Base-by-base conservation (phyloP, 23 tunicate species). In the Oikopleura dioica region DNA sequence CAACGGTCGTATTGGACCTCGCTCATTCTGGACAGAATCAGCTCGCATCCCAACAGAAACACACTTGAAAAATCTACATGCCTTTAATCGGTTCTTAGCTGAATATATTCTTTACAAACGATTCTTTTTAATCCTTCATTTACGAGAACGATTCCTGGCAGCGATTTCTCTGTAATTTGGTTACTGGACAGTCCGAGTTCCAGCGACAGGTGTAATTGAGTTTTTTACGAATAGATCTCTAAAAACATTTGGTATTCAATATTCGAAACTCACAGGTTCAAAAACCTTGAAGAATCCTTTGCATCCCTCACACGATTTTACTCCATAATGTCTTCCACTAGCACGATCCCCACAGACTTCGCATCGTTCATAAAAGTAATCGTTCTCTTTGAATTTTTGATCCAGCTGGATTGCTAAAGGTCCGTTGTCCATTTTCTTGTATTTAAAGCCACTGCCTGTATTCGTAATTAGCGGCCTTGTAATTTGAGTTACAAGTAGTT, bases 201-300 rank as follows among this genome's bases (percentile, higher is more conserved):
- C 99, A 87, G n/a, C 95, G 77, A 81, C 99, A 94, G 16, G 87
- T 55, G 76, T 94, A 94, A 37, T 59, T 51, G 51, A 86, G 59
- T 26, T 83, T 86, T 67, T 94, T 94, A 24, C 95, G 99, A 30
- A 94, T 86, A 28, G 88, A 83, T 36, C 99, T 79, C 76, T 84
- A 84, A 68, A 89, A 89, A 51, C n/a, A n/a, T n/a, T n/a, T n/a
- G n/a, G n/a, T n/a, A n/a, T n/a, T n/a, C n/a, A n/a, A n/a, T n/a
- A n/a, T n/a, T n/a, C n/a, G n/a, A n/a, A n/a, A n/a, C n/a, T n/a
- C n/a, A n/a, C n/a, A n/a, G n/a, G n/a, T n/a, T n/a, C n/a, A n/a
- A n/a, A n/a, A n/a, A n/a, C n/a, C n/a, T 63, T 63, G 31, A 63
- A 63, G 33, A 63, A 63, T 63, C 72, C 72, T 63, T 63, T 63